Evolutionary conservation across 2,797 vertebrate species (phyloP), one percentile per base, ranked within the genome.

Genomic region (Rhynchonycteris naso): DNA sequence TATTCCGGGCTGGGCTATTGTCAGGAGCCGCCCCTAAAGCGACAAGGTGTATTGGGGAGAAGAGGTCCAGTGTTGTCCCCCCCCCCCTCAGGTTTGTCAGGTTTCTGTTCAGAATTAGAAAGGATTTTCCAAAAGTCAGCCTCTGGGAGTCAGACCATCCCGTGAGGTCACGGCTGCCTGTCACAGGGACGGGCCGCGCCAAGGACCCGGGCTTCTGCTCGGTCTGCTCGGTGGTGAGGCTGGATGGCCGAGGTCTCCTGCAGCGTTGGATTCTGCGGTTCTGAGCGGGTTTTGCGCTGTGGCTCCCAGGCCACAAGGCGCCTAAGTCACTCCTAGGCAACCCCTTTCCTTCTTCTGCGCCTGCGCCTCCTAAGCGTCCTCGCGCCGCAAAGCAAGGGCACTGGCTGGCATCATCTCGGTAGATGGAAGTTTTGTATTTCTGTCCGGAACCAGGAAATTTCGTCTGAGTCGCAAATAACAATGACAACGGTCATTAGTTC

Each of bases 1-100:
- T 99, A 12, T 1, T 26, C 50, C 1, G 18, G 68, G 58, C 18
- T 26, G 71, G 50, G 38, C 33, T 26, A 11, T 8, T 38, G 43
- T 58, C 4, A 21, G 74, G n/a, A 63, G 15, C 16, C 16, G 21
- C 4, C 10, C 18, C 4, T 5, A 50, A n/a, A 19, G 30, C 59
- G 1, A 0, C 65, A 4, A 1, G 0, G n/a, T 21, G 2, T 11
- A 2, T 2, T 1, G 7, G 82, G 22, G n/a, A n/a, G 47, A 54
- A 54, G 88, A 19, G 79, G 4, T 2, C 12, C 38, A 66, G 26
- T 1, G 0, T 16, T n/a, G n/a, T 0, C 38, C 15, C 84, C 21
- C n/a, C n/a, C n/a, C n/a, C n/a, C n/a, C n/a, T n/a, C n/a, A n/a
- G n/a, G n/a, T n/a, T n/a, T 12, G 9, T 7, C 8, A 5, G 50